Evolutionary conservation across 64 coral and sea anemone species (phyloP), one percentile per base, ranked within the genome.

Genomic region (Pachyseris speciosa): DNA sequence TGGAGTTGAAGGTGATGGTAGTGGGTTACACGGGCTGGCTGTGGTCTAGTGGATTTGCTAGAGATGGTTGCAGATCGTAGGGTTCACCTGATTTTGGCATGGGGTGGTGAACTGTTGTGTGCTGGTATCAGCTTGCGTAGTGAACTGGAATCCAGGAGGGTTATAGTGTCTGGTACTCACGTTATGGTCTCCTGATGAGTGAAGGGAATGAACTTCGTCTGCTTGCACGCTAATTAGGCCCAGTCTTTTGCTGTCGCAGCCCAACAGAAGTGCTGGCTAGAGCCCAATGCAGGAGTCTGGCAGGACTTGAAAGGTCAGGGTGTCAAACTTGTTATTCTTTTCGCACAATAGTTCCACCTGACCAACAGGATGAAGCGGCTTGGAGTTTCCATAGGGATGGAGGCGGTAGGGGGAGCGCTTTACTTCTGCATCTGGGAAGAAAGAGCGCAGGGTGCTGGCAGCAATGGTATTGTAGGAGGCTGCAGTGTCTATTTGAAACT

Each of bases 401-500:
- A 93, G 52, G 37, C 74, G 70, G 72, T 85, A 83, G 28, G 80
- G 68, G 12, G 88, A 86, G 2, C 53, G 44, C 26, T 76, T 60
- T 3, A 92, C 63, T 49, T 76, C 22, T 28, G 70, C 83, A 29
- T 76, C 29, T 22, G 70, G 91, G 17, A 86, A 32, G 33, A 51
- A 10, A 5, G 80, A 61, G 7, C 10, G 67, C 40, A 80, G 83
- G 16, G 84, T 93, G 42, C 0, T 77, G 42, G 40, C 1, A 9
- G 73, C 69, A 34, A 87, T 80, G 37, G 91, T 87, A 41, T 87
- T 78, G 40, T 84, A 86, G 41, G 84, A 88, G 40, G 84, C 74
- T 29, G 84, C 91, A 16, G 73, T 87, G 91, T 93, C 84, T 55
- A 93, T 87, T 48, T 93, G 83, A 67, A 93, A 87, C 58, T 81